Conservation (phyloP, 1,140 invertebrate genomes). For the Camponotus vicinus region DNA sequence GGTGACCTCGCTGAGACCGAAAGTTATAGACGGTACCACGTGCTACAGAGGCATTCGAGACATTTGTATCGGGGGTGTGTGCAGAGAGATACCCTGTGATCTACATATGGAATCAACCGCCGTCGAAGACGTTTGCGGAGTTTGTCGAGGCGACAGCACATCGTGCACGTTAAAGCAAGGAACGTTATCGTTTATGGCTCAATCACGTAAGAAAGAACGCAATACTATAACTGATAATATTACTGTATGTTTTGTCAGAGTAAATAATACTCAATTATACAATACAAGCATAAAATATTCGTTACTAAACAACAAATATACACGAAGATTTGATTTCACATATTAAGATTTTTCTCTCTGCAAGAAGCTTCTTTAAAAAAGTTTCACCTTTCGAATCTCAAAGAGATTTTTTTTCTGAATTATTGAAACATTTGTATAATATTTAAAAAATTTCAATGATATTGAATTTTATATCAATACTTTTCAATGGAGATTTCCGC, state of each 20-base stretch:
- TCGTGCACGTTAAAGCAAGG: constrained; percentile 83
- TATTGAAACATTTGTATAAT: background rate
- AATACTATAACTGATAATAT: background rate
- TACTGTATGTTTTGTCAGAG: background rate
- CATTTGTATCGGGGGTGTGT: constrained; percentile 86
- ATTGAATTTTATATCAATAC: constrained; percentile 5
- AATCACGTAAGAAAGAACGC: constrained; percentile 59
- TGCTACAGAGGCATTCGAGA: constrained; percentile 85
- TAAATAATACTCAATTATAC: background rate
- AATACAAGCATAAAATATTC: too few relatives aligned
- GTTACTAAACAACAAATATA: too few relatives aligned
- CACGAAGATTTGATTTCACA: background rate
- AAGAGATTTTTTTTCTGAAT: background rate
- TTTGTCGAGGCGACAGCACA: constrained; percentile 88
- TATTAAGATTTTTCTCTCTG: background rate
- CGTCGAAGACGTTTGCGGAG: constrained; percentile 88
- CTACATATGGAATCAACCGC: constrained; percentile 87
- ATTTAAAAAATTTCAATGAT: background rate
- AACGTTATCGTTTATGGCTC: constrained; percentile 54
- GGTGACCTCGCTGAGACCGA: constrained; percentile 78
- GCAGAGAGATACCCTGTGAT: constrained; percentile 87
- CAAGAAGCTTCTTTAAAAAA: background rate
- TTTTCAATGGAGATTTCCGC: background rate
- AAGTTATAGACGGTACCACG: constrained; percentile 85
- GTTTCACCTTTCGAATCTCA: background rate